These are phyloP conservation scores for Alouatta palliata DNA, from an alignment of 2,113 vertebrate genomes.

Conservation along the genomic window DNA sequence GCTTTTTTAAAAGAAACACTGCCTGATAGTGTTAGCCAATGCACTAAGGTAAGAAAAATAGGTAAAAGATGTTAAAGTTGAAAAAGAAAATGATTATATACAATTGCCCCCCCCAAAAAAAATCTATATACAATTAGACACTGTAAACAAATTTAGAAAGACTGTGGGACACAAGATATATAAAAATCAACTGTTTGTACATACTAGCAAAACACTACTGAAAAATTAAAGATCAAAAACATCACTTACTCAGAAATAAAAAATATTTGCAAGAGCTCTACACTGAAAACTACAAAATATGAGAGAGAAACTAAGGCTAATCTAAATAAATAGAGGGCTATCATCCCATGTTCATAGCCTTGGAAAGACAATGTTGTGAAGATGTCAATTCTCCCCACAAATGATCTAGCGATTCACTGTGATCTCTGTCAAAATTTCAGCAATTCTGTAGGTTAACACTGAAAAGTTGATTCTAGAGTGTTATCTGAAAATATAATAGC, in stretches of 20 bases:
- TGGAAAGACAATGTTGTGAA: background rate
- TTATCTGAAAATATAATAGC: background rate
- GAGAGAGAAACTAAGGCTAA: background rate
- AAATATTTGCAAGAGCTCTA: background rate
- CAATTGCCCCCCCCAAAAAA: background rate
- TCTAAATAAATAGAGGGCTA: background rate
- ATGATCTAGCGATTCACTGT: background rate
- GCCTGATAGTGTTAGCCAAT: background rate
- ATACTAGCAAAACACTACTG: background rate
- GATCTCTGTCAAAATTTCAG: background rate
- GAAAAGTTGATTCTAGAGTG: background rate
- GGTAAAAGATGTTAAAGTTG: background rate
- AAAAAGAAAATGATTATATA: background rate
- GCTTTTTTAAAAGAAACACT: background rate
- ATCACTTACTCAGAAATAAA: slow-evolving; percentile 26
- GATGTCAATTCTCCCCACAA: background rate
- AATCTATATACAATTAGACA: background rate
- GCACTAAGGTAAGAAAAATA: background rate
- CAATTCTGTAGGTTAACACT: background rate
- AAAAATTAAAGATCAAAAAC: background rate
- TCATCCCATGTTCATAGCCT: background rate
- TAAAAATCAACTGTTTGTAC: background rate
- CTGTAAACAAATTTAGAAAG: background rate
- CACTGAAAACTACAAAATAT: background rate
- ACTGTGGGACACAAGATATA: background rate